These are phyloP conservation scores for Dynastes maya DNA, from an alignment of 2,888 invertebrate genomes.

Conservation along the genomic window DNA sequence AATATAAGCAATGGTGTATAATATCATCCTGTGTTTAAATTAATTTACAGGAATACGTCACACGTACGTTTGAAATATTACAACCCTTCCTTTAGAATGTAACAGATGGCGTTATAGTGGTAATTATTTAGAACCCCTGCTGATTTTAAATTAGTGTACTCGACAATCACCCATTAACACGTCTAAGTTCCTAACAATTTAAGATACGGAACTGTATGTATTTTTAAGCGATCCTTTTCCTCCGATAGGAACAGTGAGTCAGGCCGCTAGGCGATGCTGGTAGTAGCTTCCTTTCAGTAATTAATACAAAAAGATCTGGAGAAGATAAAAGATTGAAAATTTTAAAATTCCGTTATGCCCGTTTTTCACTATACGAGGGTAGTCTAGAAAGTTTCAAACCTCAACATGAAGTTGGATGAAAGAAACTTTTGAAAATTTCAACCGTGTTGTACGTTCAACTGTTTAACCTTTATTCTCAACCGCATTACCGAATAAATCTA, in stretches of 20 bases:
- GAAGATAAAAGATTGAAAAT: background rate
- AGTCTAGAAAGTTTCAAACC: too few relatives aligned
- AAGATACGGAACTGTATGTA: background rate
- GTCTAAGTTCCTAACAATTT: background rate
- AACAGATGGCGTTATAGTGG: conserved; percentile 2
- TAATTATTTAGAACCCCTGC: conserved; percentile 3
- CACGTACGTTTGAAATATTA: too few relatives aligned
- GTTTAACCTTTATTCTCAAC: too few relatives aligned
- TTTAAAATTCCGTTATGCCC: background rate
- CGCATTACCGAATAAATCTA: too few relatives aligned
- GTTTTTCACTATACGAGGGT: too few relatives aligned
- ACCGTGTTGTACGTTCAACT: too few relatives aligned
- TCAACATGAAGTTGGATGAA: too few relatives aligned
- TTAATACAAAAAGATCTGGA: background rate
- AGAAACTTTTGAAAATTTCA: too few relatives aligned
- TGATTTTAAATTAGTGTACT: background rate
- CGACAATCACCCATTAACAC: conserved; percentile 1
- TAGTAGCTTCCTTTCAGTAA: background rate
- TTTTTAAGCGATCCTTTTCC: background rate
- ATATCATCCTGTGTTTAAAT: too few relatives aligned
- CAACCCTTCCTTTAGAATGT: too few relatives aligned
- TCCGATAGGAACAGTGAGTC: background rate
- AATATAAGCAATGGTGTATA: too few relatives aligned
- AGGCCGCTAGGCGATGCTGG: background rate
- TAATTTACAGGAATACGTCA: too few relatives aligned